A percentile compares a stretch with the other conserved stretches of the same genome.
These are phyloP conservation scores for Mactromeris polynyma DNA, from an alignment of 2,888 invertebrate genomes.

Conservation along the genomic window DNA sequence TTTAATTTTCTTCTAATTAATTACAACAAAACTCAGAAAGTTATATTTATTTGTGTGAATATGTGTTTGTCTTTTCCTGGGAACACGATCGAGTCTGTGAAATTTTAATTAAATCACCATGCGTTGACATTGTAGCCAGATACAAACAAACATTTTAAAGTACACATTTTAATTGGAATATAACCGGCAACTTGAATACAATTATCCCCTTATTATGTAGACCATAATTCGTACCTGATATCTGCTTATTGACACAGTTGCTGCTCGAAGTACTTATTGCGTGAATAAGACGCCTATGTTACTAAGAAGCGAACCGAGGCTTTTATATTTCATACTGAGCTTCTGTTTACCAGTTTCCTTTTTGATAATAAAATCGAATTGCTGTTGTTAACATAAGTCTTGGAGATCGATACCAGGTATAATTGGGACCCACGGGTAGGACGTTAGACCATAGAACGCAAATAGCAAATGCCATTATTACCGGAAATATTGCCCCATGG, in stretches of 20 bases:
- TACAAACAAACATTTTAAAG: too few relatives aligned
- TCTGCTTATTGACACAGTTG: background rate
- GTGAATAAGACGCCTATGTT: background rate
- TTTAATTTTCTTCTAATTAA: too few relatives aligned
- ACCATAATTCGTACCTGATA: background rate
- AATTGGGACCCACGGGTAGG: conserved; percentile 22
- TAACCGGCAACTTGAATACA: background rate
- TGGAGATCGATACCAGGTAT: conserved; percentile 17
- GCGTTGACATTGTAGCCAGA: too few relatives aligned
- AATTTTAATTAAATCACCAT: too few relatives aligned
- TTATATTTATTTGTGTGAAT: too few relatives aligned
- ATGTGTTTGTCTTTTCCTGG: too few relatives aligned
- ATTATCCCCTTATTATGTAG: background rate
- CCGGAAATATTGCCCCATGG: conserved; percentile 48
- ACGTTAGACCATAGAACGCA: conserved; percentile 18
- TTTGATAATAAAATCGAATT: background rate
- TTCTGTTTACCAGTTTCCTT: conserved; percentile 2
- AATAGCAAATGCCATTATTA: conserved; percentile 38
- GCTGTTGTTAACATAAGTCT: background rate
- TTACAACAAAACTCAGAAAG: too few relatives aligned
- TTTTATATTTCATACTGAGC: background rate
- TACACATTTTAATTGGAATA: background rate
- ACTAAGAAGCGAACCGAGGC: background rate
- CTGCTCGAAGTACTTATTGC: background rate
- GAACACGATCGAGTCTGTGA: too few relatives aligned